Evolutionary conservation across 2,797 vertebrate genomes (phyloP), one percentile per base, ranked within the genome.

Genomic region (Schizopygopsis pylzovi): DNA sequence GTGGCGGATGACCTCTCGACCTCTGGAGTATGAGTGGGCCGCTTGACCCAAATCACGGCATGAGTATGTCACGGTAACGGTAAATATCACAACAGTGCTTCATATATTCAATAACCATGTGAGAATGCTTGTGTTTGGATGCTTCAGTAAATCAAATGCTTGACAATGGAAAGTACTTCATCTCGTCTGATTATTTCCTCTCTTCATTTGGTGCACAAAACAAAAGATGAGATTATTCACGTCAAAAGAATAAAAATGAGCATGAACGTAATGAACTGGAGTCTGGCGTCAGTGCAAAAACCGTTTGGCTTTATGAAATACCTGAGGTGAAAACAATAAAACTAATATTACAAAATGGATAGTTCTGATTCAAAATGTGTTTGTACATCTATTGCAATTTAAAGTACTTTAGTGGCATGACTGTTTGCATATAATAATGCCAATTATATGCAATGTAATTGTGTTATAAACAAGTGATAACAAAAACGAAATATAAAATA

Each of bases 1-100:
- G 84, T 86, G 90, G 77, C 73, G 86, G 90, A 77, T 89, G 79
- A 7, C 78, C 82, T 88, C 87, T 89, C 67, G 81, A 91, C 92
- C 91, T 89, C 25, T 16, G 88, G 83, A 56, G 75, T 52, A 59
- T 1, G 4, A 52, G 15, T 67, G 45, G 45, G 28, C 0, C 1
- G 28, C 67, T n/a, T 83, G 52, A 45, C 37, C 39, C 8, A 54
- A 28, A 56, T 56, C 15, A 20, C 1, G 4, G 25, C 11, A 33
- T 47, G n/a, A 79, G 33, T 4, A 28, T 52, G 22, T 67, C 43
- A 77, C 22, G 1, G 22, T 22, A 59, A 33, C 0, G 2, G n/a
- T 75, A 8, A 54, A 43, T 43, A 33, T 70, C 33, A 28, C 11
- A 56, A 12, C 5, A 28, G 13, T 16, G 37, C 5, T 56, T 43